Evolutionary conservation across 1,140 invertebrate genomes (phyloP).

Genomic region (Laodelphax striatellus): DNA sequence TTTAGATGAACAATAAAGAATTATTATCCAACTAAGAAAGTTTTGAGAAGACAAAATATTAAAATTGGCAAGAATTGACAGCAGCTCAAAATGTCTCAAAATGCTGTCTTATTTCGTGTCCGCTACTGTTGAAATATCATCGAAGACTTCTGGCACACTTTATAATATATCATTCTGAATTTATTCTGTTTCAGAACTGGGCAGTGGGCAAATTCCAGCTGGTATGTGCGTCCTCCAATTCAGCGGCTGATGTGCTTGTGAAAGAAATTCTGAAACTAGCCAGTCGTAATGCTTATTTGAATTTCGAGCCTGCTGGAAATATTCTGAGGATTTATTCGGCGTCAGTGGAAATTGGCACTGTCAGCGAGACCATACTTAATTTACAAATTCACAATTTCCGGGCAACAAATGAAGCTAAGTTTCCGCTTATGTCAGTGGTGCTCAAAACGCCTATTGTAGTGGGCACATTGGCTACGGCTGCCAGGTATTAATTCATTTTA

Average conservation of each 20-base stretch:
- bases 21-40: no score
- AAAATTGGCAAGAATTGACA: no score
- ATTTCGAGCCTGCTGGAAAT: neutral
- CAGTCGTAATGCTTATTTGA: neutral
- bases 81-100: no score
- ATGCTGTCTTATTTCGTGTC: no score
- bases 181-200: neutral
- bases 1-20: no score
- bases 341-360: neutral
- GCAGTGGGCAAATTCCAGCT: constrained; percentile 28
- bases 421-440: neutral
- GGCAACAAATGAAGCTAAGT: neutral
- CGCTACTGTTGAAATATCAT: no score
- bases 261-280: constrained; percentile 40
- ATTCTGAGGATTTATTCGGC: neutral
- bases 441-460: constrained; percentile 14
- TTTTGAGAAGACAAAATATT: no score
- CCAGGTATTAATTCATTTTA: constrained; percentile 11
- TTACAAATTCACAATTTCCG: neutral
- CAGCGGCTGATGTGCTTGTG: constrained; percentile 69
- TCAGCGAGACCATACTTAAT: neutral
- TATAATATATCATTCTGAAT: no score
- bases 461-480: constrained; percentile 18
- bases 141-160: no score
- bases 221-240: constrained; percentile 78